phyloP scores from a whole-genome alignment of 2,797 vertebrate genomes.

The Tadarida brasiliensis region DNA sequence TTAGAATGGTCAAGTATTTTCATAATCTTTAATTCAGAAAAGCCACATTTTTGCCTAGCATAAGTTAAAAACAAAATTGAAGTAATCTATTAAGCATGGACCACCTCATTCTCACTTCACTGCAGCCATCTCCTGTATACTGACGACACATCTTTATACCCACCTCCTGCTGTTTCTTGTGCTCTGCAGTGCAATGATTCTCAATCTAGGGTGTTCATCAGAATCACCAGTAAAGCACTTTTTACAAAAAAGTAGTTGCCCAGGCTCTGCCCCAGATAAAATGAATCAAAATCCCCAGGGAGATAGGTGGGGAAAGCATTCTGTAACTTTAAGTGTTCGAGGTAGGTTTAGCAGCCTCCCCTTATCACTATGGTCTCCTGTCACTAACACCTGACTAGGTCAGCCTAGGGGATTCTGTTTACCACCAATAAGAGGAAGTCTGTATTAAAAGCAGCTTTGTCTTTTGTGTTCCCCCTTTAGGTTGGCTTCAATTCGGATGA shows the following conservation, averaged over 20 bases:
- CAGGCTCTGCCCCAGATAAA: neutral
- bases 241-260: neutral
- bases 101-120: constrained; percentile 1
- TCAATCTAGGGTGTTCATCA: constrained; percentile 28
- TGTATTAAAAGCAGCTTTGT: constrained; percentile 53
- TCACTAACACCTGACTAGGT: constrained; percentile 13
- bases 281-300: constrained; percentile 11
- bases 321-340: neutral
- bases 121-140: constrained; percentile 48
- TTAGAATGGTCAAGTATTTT: constrained; percentile 19
- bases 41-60: neutral
- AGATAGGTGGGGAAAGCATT: neutral
- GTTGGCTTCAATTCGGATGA: constrained; percentile 94
- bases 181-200: constrained; percentile 24
- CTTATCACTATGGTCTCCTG: neutral
- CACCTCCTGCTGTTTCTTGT: constrained; percentile 23
- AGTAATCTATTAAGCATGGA: neutral
- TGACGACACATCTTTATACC: neutral
- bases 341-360: neutral
- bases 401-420: neutral
- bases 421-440: constrained; percentile 21
- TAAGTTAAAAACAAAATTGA: constrained; percentile 58
- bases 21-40: constrained; percentile 46
- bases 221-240: constrained; percentile 49
- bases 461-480: constrained; percentile 85